A percentile compares a stretch with the other conserved stretches of the same genome.
Conservation (phyloP, 2,888 invertebrate species). For the Phyllotreta cruciferae region DNA sequence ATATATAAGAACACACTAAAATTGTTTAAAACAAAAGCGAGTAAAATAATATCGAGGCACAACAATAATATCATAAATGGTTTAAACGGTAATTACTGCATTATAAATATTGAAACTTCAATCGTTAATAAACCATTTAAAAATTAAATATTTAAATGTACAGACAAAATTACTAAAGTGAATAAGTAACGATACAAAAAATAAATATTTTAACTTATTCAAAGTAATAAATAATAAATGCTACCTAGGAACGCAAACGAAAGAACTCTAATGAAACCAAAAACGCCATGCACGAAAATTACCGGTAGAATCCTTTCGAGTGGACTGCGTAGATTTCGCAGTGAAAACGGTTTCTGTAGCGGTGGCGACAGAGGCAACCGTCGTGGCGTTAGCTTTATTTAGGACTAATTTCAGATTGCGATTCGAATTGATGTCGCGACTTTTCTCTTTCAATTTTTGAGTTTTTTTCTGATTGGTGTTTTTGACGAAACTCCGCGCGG, state of each 20-base stretch:
- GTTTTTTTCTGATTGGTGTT: conserved; percentile 53
- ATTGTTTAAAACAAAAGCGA: too few relatives aligned
- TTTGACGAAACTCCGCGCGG: conserved; percentile 57
- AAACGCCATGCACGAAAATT: conserved; percentile 48
- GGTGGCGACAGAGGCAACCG: conserved; percentile 20
- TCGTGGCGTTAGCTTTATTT: conserved; percentile 50
- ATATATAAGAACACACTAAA: too few relatives aligned
- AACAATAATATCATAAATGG: too few relatives aligned
- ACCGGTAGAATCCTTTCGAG: conserved; percentile 36
- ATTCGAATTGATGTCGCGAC: conserved; percentile 59
- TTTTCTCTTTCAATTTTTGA: conserved; percentile 60
- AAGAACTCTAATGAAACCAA: conserved; percentile 48
- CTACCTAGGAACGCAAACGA: conserved; percentile 30
- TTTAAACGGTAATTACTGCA: too few relatives aligned
- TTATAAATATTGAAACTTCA: too few relatives aligned
- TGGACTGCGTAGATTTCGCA: conserved; percentile 30
- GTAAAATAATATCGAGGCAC: too few relatives aligned
- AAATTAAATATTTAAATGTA: too few relatives aligned
- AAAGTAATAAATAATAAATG: neutral
- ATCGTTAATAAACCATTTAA: too few relatives aligned
- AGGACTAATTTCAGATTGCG: conserved; percentile 56
- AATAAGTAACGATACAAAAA: too few relatives aligned
- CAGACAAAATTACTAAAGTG: too few relatives aligned
- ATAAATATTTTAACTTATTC: too few relatives aligned
- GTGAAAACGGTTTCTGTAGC: conserved; percentile 20